These are phyloP conservation scores for Paratrypauchen microcephalus DNA, from an alignment of 2,797 vertebrate genomes.

Conservation along the genomic window DNA sequence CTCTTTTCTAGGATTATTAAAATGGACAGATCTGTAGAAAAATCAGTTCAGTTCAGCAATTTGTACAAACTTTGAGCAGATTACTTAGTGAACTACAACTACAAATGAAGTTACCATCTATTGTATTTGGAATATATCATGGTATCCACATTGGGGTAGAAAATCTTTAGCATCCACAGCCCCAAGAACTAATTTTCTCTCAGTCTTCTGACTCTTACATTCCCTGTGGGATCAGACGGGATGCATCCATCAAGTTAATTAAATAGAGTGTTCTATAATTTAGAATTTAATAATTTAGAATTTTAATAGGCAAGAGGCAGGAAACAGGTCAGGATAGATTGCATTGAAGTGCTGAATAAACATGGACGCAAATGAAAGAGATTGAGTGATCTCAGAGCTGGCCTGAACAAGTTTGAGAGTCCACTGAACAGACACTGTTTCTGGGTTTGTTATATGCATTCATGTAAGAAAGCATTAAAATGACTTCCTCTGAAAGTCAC, in stretches of 20 bases:
- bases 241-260: constrained; percentile 75
- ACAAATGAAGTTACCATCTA: constrained; percentile 9
- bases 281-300: too few relatives aligned
- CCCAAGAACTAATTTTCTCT: constrained; percentile 20
- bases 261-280: constrained; percentile 73
- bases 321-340: constrained; percentile 69
- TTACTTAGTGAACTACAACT: constrained; percentile 2
- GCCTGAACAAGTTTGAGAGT: constrained; percentile 26
- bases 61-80: background rate
- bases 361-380: constrained; percentile 61
- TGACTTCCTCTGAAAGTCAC: background rate
- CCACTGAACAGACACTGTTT: constrained; percentile 37
- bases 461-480: constrained; percentile 11
- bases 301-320: constrained; percentile 69
- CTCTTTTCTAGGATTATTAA: background rate
- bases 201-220: constrained; percentile 37
- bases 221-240: constrained; percentile 60
- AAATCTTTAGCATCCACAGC: constrained; percentile 33
- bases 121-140: constrained; percentile 22
- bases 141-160: constrained; percentile 16
- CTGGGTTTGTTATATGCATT: constrained; percentile 2
- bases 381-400: constrained; percentile 54
- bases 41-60: constrained; percentile 1
- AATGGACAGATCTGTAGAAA: constrained; percentile 6
- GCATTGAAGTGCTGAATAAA: constrained; percentile 67